Conservation (phyloP, 2,797 vertebrate genomes). For the Microcaecilia unicolor region DNA sequence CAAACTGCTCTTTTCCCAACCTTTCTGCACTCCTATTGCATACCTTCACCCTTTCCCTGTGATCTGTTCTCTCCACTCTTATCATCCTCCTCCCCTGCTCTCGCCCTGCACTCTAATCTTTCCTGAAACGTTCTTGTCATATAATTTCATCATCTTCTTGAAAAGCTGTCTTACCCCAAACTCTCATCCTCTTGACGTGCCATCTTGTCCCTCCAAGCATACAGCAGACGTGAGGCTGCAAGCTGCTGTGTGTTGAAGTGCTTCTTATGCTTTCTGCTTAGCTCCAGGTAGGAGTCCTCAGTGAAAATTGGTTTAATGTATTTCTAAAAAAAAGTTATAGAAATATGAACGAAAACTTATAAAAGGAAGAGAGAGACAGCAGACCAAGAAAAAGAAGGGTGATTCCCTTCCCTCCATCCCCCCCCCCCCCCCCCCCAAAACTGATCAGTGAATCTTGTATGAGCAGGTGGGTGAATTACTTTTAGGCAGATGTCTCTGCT, state of each 20-base stretch:
- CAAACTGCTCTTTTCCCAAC: no score
- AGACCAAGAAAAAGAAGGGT: no score
- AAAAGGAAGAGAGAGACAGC: no score
- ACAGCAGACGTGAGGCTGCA: conserved; percentile 80
- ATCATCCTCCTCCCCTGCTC: no score
- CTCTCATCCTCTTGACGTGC: conserved; percentile 90
- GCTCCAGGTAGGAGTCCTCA: conserved; percentile 85
- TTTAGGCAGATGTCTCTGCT: conserved; percentile 84
- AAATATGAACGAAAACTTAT: rapidly evolving
- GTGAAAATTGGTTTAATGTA: conserved; percentile 87
- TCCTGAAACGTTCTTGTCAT: no score
- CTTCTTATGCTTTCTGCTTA: conserved; percentile 84
- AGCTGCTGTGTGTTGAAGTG: conserved; percentile 88
- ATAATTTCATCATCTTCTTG: no score
- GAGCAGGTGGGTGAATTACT: conserved; percentile 55
- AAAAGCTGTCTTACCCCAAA: conserved; percentile 73
- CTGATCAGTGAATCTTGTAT: rapidly evolving
- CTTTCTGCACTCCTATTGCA: no score
- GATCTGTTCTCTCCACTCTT: no score
- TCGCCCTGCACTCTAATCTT: no score
- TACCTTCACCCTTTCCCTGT: no score
- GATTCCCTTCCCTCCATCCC: no score
- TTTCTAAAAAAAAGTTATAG: conserved; percentile 57
- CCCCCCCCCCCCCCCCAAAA: no score
- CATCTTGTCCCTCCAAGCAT: conserved; percentile 86